Conservation (phyloP, 2,888 invertebrate species). For the Masnerella sp. region DNA sequence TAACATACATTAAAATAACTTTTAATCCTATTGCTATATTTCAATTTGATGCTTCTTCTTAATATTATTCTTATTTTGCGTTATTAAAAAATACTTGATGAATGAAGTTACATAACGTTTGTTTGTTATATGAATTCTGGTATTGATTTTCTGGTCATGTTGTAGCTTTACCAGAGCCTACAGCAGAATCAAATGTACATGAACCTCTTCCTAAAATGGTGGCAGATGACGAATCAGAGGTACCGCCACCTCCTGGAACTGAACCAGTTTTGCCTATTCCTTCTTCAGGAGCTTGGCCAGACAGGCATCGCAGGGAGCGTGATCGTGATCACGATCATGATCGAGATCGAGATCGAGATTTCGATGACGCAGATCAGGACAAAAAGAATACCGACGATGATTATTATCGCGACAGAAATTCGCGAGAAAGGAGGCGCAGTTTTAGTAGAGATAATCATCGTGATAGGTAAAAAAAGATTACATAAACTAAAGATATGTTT, state of each 20-base stretch:
- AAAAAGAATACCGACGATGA: slow-evolving; percentile 70
- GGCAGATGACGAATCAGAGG: slow-evolving; percentile 73
- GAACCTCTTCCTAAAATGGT: slow-evolving; percentile 68
- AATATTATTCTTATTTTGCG: too few relatives aligned
- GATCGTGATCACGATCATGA: slow-evolving; percentile 38
- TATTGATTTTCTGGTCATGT: neutral
- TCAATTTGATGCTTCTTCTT: too few relatives aligned
- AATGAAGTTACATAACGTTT: too few relatives aligned
- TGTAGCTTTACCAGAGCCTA: slow-evolving; percentile 65
- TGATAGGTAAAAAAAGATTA: slow-evolving; percentile 68
- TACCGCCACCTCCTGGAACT: slow-evolving; percentile 75
- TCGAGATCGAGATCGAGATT: slow-evolving; percentile 30
- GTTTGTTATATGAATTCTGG: too few relatives aligned
- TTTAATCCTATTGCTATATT: too few relatives aligned
- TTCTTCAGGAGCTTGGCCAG: slow-evolving; percentile 63
- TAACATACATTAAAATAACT: too few relatives aligned
- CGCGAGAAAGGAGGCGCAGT: slow-evolving; percentile 72
- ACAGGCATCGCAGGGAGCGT: slow-evolving; percentile 58
- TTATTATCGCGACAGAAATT: slow-evolving; percentile 69
- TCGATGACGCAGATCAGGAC: slow-evolving; percentile 62
- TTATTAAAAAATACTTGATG: too few relatives aligned
- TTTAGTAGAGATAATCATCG: slow-evolving; percentile 74
- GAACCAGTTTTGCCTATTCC: slow-evolving; percentile 74
- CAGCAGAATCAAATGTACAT: slow-evolving; percentile 66
- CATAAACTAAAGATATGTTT: slow-evolving; percentile 1